Conservation (phyloP, 2,797 vertebrate genomes). For the Chaenodraco wilsoni region DNA sequence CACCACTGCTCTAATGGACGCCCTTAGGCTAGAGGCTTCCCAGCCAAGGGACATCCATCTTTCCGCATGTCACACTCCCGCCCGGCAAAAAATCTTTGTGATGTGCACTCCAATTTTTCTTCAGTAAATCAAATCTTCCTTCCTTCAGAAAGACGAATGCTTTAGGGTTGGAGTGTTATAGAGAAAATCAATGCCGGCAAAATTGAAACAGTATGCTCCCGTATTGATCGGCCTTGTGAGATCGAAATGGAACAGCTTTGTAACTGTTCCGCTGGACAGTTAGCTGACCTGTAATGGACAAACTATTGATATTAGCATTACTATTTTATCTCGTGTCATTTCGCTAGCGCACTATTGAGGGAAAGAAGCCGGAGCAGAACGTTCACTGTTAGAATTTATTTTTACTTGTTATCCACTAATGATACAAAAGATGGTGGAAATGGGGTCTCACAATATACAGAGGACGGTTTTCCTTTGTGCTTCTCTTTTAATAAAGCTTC, state of each 20-base stretch:
- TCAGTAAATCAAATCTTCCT: constrained; percentile 99
- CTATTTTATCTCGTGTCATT: constrained; percentile 98
- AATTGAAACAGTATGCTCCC: constrained; percentile 99
- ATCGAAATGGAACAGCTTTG: constrained; percentile 99
- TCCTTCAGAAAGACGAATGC: constrained; percentile 99
- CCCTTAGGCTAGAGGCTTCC: constrained; percentile 95
- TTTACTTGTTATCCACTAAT: constrained; percentile 21
- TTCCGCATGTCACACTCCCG: constrained; percentile 91
- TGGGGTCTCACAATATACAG: background rate
- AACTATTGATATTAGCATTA: constrained; percentile 99
- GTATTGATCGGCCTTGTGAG: constrained; percentile 98
- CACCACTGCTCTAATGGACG: constrained; percentile 95
- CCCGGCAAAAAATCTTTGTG: constrained; percentile 98
- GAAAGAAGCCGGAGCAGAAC: constrained; percentile 42
- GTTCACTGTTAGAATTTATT: constrained; percentile 22
- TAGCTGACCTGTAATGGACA: constrained; percentile 99
- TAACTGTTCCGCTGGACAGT: constrained; percentile 99
- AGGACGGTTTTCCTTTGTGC: background rate
- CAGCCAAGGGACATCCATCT: constrained; percentile 99
- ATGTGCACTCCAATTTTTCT: constrained; percentile 99
- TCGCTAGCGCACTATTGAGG: constrained; percentile 73
- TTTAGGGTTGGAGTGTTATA: constrained; percentile 95
- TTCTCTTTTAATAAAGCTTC: background rate
- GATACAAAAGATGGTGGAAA: constrained; percentile 10
- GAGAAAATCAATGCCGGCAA: constrained; percentile 98